Base-by-base conservation (phyloP, 1,140 invertebrate genomes). In the Sarcophaga bullata region DNA sequence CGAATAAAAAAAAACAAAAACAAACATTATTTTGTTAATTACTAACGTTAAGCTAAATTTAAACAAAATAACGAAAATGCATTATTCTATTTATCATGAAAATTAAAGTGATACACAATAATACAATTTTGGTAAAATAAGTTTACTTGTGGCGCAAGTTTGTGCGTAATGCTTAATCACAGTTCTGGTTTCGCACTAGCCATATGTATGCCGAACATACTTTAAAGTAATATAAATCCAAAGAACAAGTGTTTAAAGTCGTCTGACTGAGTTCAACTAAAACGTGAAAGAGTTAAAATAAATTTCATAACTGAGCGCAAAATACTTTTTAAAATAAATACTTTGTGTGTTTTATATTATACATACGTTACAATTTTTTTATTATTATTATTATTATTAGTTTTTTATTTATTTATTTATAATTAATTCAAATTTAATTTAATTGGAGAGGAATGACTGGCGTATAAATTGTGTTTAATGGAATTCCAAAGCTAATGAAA, bases 201-300 rank as follows among this genome's bases (percentile, higher is more conserved):
- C n/a, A n/a, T n/a, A n/a, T n/a, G n/a, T n/a, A 37, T 37, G 25
- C 25, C 1, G 25, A 37, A 37, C 4, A 2, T 2, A 37, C 4
- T 37, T 37, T 37, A 37, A 37, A 37, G 25, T 2, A 37, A 37
- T 37, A 37, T 37, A 37, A 37, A 37, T 37, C 25, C 25, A 37
- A 37, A n/a, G n/a, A n/a, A 37, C 25, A 37, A 37, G 25, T 37
- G 25, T 37, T 37, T 37, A 37, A 78, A 78, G 75, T 78, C 75
- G 75, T 48, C 75, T 25, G 75, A 78, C 48, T 52, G 47, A 78
- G 48, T 78, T 78, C 75, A 50, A 78, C 25, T 78, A 19, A 78
- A 78, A 78, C 75, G 75, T 78, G 75, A 52, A 78, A 10, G 9
- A 19, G 6, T 78, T 50, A 49, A 78, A 78, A 78, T 78, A 78